These are phyloP conservation scores for Eumaeus atala DNA, from an alignment of 1,140 invertebrate genomes.

Conservation along the genomic window DNA sequence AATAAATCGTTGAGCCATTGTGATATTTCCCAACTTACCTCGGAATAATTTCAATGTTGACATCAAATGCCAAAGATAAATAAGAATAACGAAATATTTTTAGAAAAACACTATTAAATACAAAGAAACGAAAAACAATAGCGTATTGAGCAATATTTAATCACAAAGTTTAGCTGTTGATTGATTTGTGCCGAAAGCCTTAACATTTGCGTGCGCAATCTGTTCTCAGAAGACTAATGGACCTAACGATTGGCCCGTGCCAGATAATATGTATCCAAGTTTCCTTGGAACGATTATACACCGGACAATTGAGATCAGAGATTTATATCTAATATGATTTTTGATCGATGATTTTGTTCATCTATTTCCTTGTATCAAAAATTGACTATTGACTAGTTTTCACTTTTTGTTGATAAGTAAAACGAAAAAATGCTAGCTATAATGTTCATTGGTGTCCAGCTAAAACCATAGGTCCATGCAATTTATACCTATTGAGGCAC, in stretches of 20 bases:
- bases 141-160: neutral
- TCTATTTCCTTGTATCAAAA: too few relatives aligned
- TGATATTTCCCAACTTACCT: too few relatives aligned
- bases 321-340: neutral
- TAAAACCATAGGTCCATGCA: too few relatives aligned
- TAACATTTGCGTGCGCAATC: slow-evolving; percentile 12
- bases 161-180: neutral
- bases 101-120: neutral
- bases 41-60: too few relatives aligned
- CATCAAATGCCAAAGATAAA: neutral
- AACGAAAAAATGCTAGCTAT: too few relatives aligned
- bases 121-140: neutral
- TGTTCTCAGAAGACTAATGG: slow-evolving; percentile 18
- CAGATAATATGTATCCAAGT: slow-evolving; percentile 12
- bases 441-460: too few relatives aligned
- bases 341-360: too few relatives aligned
- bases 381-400: too few relatives aligned
- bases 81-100: neutral
- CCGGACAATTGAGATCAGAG: neutral
- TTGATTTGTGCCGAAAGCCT: neutral
- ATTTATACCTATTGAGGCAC: too few relatives aligned
- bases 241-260: slow-evolving; percentile 33
- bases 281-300: slow-evolving; percentile 2
- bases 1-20: too few relatives aligned
- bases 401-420: too few relatives aligned